Evolutionary conservation across 2,797 vertebrate species (phyloP).

Genomic region (Trachurus trachurus): DNA sequence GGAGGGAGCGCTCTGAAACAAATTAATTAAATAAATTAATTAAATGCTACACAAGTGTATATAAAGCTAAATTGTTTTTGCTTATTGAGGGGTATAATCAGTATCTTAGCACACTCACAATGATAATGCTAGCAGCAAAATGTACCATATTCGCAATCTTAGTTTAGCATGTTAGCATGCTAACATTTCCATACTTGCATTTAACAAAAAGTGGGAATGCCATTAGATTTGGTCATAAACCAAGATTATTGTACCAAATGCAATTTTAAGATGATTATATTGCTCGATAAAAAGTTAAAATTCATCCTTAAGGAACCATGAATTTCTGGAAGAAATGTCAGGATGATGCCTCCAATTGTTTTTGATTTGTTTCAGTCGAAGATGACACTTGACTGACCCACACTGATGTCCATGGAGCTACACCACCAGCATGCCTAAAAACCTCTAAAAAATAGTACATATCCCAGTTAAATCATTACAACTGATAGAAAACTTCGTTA

Average conservation of each 20-base stretch:
- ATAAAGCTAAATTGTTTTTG: not conserved
- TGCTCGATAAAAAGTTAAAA: not conserved
- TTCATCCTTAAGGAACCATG: not conserved
- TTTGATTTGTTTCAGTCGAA: no score
- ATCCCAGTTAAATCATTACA: not conserved
- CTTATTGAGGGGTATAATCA: not conserved
- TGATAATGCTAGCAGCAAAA: not conserved
- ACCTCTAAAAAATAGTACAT: not conserved
- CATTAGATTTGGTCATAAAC: not conserved
- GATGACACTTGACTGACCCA: not conserved
- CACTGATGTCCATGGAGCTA: not conserved
- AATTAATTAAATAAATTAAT: no score
- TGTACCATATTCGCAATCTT: not conserved
- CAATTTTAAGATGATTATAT: not conserved
- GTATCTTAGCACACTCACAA: not conserved
- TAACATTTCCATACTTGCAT: not conserved
- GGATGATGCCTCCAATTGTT: not conserved
- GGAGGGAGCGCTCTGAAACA: slow-evolving; percentile 91
- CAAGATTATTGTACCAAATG: not conserved
- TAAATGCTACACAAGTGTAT: not conserved
- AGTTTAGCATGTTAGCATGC: not conserved
- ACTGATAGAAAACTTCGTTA: slow-evolving; percentile 7
- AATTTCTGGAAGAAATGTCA: not conserved
- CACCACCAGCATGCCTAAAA: not conserved
- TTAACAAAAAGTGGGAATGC: not conserved